Evolutionary conservation across 2,797 vertebrate species (phyloP), one percentile per base, ranked within the genome.

Genomic region (Enteromius mattozi): DNA sequence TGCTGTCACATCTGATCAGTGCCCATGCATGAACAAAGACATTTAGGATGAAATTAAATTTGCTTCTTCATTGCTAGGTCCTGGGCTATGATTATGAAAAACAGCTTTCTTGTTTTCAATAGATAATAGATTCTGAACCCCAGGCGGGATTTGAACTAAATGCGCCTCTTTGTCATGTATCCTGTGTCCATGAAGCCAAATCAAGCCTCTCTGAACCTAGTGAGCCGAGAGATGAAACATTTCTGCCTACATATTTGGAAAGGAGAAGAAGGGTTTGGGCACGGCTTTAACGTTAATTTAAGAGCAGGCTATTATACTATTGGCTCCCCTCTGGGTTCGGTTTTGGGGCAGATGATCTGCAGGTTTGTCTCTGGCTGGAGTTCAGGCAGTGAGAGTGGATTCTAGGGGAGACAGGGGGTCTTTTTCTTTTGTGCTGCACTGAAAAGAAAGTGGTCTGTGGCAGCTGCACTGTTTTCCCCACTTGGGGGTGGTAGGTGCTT

Each of bases 401-500:
- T 91, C 87, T 81, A 85, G 86, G 91, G 90, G 89, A 90, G 91
- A 91, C 90, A 86, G 76, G 94, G 93, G 94, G 92, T 92, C 92
- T 93, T 91, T 92, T 93, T 93, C 94, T 91, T 94, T 95, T 95
- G 93, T 95, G 92, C 88, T 80, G 40, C 88, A 9, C 91, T 95
- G 92, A 94, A 94, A 87, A 95, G 95, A 94, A 92, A 91, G 80
- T 72, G 91, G 92, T 92, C 88, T 90, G 91, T 92, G 92, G 95
- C 96, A 95, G 96, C 95, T 96, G 95, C 94, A 89, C 96, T 95
- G 94, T 95, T 96, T 96, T 96, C 96, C 97, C 98, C 98, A 93
- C 97, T 97, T 97, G 98, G 97, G 97, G 98, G 98, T 98, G 95
- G 96, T 98, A 97, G 95, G 96, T 92, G 91, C 97, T 97, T 93